These are phyloP conservation scores for Poeciliopsis gracilis DNA, from an alignment of 2,797 vertebrate genomes.

Conservation along the genomic window DNA sequence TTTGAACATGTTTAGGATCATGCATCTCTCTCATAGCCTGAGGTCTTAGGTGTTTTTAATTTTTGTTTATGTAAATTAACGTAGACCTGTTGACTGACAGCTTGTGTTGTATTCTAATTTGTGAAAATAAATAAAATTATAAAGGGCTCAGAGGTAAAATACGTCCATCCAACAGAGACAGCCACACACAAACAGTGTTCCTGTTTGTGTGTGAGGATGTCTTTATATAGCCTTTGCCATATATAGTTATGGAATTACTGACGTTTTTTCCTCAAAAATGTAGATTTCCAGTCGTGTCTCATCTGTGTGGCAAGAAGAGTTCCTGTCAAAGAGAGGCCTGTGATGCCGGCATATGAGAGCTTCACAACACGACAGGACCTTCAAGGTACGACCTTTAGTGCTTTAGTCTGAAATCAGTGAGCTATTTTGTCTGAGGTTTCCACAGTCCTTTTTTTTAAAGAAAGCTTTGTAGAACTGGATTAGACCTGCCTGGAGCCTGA, in stretches of 20 bases:
- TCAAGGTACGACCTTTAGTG: constrained; percentile 83
- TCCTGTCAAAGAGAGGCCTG: constrained; percentile 90
- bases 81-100: neutral
- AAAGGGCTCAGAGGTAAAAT: neutral
- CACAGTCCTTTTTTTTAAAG: neutral
- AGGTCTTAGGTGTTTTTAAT: neutral
- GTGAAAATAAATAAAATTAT: neutral
- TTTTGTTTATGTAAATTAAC: neutral
- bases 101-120: neutral
- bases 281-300: constrained; percentile 98
- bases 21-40: neutral
- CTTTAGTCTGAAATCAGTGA: neutral
- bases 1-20: neutral
- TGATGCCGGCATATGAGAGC: constrained; percentile 89
- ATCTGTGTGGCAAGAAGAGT: constrained; percentile 97
- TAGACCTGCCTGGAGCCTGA: neutral
- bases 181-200: neutral
- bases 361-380: constrained; percentile 96
- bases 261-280: constrained; percentile 2
- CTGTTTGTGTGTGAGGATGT: neutral
- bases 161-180: constrained; percentile 13
- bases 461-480: neutral
- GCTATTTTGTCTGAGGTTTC: neutral
- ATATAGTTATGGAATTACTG: neutral
- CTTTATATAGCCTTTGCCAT: neutral